Percentiles rank a stretch among this genome's conserved stretches.
phyloP scores from a whole-genome alignment of 2,888 invertebrate species.

The Leuctra nigra region DNA sequence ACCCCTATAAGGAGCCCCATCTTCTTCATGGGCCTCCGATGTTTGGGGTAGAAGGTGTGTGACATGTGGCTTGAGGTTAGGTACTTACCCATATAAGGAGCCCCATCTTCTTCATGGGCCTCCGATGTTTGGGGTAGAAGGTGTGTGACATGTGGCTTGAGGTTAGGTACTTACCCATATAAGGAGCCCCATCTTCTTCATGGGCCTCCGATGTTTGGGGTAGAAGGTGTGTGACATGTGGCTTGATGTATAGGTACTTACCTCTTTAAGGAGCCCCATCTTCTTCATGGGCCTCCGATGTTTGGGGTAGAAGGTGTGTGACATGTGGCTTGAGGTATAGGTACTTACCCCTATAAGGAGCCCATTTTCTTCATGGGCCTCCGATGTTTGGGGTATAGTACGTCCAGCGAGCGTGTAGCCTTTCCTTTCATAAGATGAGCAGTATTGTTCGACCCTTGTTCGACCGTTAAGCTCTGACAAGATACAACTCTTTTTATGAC shows the following conservation, averaged over 20 bases:
- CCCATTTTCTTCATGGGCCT: too few relatives aligned
- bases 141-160: constrained; percentile 76
- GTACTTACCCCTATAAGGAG: too few relatives aligned
- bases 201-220: constrained; percentile 71
- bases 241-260: too few relatives aligned
- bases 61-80: too few relatives aligned
- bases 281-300: constrained; percentile 69
- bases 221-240: constrained; percentile 79
- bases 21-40: constrained; percentile 67
- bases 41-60: constrained; percentile 73
- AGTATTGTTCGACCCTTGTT: too few relatives aligned
- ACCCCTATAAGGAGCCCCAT: constrained; percentile 74
- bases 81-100: constrained; percentile 72
- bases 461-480: too few relatives aligned
- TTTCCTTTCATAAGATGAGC: too few relatives aligned
- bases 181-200: constrained; percentile 68
- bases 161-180: constrained; percentile 73
- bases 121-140: constrained; percentile 73
- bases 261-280: constrained; percentile 71
- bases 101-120: constrained; percentile 70
- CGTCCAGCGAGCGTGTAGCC: too few relatives aligned
- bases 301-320: constrained; percentile 75
- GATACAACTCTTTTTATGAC: too few relatives aligned
- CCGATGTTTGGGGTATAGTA: too few relatives aligned
- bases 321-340: too few relatives aligned